Conservation (phyloP, 2,888 invertebrate genomes). For the Heliothis peltigera region DNA sequence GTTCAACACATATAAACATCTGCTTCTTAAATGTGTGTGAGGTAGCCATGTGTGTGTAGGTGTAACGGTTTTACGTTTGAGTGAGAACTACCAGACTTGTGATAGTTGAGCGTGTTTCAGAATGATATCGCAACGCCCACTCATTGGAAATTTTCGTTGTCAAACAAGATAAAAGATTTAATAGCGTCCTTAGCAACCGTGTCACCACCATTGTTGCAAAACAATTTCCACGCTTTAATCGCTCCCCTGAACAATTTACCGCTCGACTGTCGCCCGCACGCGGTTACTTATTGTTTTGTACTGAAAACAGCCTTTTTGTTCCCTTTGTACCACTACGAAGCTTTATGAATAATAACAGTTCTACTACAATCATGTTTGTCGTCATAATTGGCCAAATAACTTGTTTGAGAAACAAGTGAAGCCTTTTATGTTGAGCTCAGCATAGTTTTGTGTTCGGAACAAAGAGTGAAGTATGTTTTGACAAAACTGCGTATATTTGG, state of each 20-base stretch:
- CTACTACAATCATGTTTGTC: constrained; percentile 53
- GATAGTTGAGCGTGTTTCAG: not conserved
- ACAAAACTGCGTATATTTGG: not conserved
- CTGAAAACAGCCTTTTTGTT: constrained; percentile 64
- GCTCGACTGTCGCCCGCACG: constrained; percentile 73
- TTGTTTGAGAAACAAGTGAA: constrained; percentile 43
- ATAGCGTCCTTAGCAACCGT: constrained; percentile 69
- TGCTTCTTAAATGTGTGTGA: not conserved
- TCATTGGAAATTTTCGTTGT: constrained; percentile 50
- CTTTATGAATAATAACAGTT: constrained; percentile 64
- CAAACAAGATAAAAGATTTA: constrained; percentile 71
- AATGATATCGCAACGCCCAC: constrained; percentile 20
- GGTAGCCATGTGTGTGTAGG: not conserved
- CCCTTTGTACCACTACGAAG: constrained; percentile 55
- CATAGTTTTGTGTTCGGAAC: constrained; percentile 32
- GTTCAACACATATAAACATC: not conserved
- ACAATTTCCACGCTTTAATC: constrained; percentile 79
- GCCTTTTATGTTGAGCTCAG: constrained; percentile 15
- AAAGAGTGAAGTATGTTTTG: constrained; percentile 9
- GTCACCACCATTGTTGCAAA: constrained; percentile 73
- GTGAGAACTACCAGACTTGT: not conserved
- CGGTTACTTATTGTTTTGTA: constrained; percentile 70
- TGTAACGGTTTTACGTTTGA: too few relatives aligned
- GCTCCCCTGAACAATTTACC: constrained; percentile 76
- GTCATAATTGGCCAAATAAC: constrained; percentile 49